Conservation (phyloP, 2,113 vertebrate species). For the Gymnorhina tibicen region DNA sequence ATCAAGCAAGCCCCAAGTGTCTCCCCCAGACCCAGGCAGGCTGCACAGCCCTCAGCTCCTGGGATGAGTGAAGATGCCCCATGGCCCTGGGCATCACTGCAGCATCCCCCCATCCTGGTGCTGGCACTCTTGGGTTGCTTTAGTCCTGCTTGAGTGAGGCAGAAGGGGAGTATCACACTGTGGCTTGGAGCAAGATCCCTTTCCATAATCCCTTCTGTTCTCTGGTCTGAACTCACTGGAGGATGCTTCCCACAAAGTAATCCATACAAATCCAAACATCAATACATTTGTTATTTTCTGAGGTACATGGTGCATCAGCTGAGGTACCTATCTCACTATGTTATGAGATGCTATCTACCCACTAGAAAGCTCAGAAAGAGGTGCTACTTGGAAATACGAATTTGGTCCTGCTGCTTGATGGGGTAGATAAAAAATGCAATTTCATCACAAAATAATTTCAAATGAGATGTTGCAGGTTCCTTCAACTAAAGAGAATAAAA, state of each 20-base stretch:
- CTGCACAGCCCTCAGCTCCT: rapidly evolving
- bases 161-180: rapidly evolving
- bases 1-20: background rate
- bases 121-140: background rate
- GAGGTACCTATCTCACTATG: background rate
- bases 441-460: background rate
- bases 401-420: background rate
- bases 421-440: background rate
- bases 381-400: background rate
- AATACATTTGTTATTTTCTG: background rate
- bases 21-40: background rate
- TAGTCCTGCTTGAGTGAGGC: rapidly evolving
- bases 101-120: rapidly evolving
- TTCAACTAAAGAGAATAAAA: background rate
- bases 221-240: background rate
- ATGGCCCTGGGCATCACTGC: background rate
- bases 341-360: background rate
- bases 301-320: background rate
- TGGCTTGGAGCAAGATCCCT: background rate
- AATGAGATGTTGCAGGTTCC: background rate
- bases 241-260: background rate
- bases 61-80: background rate
- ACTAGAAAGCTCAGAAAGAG: background rate
- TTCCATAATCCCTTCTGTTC: background rate
- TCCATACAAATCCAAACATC: too few species aligned